A percentile compares a stretch with the other conserved stretches of the same genome.
phyloP scores from a whole-genome alignment of 2,797 vertebrate genomes.

The Arnoldichthys spilopterus region DNA sequence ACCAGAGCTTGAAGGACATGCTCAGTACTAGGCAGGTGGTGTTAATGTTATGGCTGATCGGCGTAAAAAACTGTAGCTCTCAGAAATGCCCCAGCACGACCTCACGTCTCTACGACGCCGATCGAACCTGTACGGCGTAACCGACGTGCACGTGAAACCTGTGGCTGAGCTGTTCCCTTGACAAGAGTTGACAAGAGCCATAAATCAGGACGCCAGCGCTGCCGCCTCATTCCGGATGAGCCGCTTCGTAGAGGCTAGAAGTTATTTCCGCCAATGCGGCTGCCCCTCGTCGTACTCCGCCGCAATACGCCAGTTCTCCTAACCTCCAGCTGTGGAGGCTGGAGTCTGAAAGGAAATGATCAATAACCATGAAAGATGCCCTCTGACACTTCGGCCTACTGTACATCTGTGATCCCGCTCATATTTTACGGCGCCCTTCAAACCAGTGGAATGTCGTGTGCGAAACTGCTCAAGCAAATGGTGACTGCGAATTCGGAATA shows the following conservation, averaged over 20 bases:
- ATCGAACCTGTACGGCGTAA: constrained; percentile 2
- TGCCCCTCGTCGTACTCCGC: background rate
- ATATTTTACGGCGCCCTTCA: background rate
- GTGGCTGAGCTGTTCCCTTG: background rate
- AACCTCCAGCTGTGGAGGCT: background rate
- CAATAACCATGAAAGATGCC: constrained; percentile 9
- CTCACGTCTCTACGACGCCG: background rate
- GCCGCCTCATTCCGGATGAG: constrained; percentile 1
- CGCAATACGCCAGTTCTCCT: background rate
- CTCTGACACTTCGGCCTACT: constrained; percentile 15
- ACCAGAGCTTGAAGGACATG: too few relatives aligned
- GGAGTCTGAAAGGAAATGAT: constrained; percentile 13
- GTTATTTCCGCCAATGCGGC: constrained; percentile 9
- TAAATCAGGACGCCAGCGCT: constrained; percentile 22
- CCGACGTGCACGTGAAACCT: background rate
- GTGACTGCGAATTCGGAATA: constrained; percentile 1
- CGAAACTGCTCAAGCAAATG: constrained; percentile 13
- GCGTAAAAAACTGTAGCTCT: too few relatives aligned
- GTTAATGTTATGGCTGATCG: too few relatives aligned
- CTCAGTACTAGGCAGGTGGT: too few relatives aligned
- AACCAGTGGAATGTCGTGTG: constrained; percentile 8
- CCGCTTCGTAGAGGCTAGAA: background rate
- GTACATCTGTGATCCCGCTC: background rate
- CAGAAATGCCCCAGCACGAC: background rate
- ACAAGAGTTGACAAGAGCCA: constrained; percentile 1